A percentile compares a stretch with the other conserved stretches of the same genome.
Evolutionary conservation across 2,888 invertebrate species (phyloP).

Genomic region (Andrena trimmerana): DNA sequence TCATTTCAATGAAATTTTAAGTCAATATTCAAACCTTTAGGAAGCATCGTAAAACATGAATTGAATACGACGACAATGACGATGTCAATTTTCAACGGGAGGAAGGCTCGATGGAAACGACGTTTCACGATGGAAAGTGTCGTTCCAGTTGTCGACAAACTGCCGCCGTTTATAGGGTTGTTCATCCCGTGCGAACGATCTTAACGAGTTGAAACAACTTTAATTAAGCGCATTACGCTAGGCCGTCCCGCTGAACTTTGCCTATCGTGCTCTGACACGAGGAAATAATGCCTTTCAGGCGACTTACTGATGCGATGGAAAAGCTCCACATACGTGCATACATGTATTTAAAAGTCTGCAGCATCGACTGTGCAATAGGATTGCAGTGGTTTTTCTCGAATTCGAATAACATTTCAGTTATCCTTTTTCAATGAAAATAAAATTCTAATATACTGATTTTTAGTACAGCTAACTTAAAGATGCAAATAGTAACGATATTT

Average conservation of each 20-base stretch:
- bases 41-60: not conserved
- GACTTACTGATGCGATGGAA: slow-evolving; percentile 29
- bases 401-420: too few relatives aligned
- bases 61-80: not conserved
- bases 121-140: slow-evolving; percentile 53
- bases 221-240: slow-evolving; percentile 83
- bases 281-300: slow-evolving; percentile 64
- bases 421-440: not conserved
- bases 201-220: slow-evolving; percentile 85
- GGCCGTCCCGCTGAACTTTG: slow-evolving; percentile 77
- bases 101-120: slow-evolving; percentile 30
- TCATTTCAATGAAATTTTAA: not conserved
- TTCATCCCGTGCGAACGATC: slow-evolving; percentile 82
- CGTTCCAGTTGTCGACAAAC: slow-evolving; percentile 57
- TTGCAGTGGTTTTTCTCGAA: not conserved
- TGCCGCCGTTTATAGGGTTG: slow-evolving; percentile 75
- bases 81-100: not conserved
- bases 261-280: slow-evolving; percentile 64
- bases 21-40: not conserved
- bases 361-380: not conserved
- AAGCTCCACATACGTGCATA: not conserved
- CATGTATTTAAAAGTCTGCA: not conserved
- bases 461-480: too few relatives aligned
- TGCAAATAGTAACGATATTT: too few relatives aligned
- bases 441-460: not conserved